These are phyloP conservation scores for Pseudocheirus occidentalis DNA, from an alignment of 2,797 vertebrate genomes.

Conservation along the genomic window DNA sequence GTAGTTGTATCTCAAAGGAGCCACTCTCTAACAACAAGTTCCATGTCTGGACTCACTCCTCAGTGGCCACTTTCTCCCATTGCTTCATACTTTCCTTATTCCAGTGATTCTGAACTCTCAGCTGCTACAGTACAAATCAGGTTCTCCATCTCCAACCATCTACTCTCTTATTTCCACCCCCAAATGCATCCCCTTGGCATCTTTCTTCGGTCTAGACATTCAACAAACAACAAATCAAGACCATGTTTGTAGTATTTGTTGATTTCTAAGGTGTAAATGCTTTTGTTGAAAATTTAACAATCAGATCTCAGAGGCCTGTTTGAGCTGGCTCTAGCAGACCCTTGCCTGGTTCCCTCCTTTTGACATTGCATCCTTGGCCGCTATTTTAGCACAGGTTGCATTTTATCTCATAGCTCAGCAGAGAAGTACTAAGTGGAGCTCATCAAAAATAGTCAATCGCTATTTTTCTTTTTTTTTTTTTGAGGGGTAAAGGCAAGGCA, in stretches of 20 bases:
- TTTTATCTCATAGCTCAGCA: neutral
- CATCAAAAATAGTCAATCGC: neutral
- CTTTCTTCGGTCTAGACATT: neutral
- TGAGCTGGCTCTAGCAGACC: neutral
- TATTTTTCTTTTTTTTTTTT: neutral
- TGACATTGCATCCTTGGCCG: neutral
- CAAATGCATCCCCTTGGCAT: neutral
- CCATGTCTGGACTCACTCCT: neutral
- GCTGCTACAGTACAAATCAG: neutral
- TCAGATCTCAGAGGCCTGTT: neutral
- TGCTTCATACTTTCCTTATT: neutral
- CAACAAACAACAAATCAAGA: neutral
- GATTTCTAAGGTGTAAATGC: neutral
- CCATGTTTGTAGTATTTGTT: neutral
- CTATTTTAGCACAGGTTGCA: neutral
- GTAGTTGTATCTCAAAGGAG: neutral
- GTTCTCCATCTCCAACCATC: neutral
- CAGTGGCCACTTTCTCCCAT: too few relatives aligned
- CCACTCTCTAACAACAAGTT: neutral
- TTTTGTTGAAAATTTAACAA: neutral
- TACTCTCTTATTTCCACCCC: neutral
- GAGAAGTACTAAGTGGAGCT: neutral
- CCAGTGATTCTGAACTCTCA: neutral
- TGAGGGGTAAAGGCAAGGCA: too few relatives aligned
- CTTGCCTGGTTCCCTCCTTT: neutral